Conservation (phyloP, 1,140 invertebrate species). For the silkworm (Bombyx mori) region ASM3026992v2 NC_085118.1:5393001-5393500, state of each 20-base stretch:
- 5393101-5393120: slow-evolving; percentile 54
- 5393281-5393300: no score
- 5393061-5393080: slow-evolving; percentile 55
- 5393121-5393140: slow-evolving; percentile 49
- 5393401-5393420: not conserved
- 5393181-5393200: no score
- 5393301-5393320: no score
- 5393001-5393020: slow-evolving; percentile 60
- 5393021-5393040: slow-evolving; percentile 65
- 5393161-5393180: no score
- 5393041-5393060: slow-evolving; percentile 66
- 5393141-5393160: not conserved
- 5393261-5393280: no score
- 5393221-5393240: no score
- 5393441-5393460: slow-evolving; percentile 1
- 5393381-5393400: no score
- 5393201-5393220: no score
- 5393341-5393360: no score
- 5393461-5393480: slow-evolving; percentile 9
- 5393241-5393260: no score
- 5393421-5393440: not conserved
- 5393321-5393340: no score
- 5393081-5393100: slow-evolving; percentile 58
- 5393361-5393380: no score
- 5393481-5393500: slow-evolving; percentile 26